Evolutionary conservation across 2,888 invertebrate genomes (phyloP).

Genomic region (Halictus ligatus): DNA sequence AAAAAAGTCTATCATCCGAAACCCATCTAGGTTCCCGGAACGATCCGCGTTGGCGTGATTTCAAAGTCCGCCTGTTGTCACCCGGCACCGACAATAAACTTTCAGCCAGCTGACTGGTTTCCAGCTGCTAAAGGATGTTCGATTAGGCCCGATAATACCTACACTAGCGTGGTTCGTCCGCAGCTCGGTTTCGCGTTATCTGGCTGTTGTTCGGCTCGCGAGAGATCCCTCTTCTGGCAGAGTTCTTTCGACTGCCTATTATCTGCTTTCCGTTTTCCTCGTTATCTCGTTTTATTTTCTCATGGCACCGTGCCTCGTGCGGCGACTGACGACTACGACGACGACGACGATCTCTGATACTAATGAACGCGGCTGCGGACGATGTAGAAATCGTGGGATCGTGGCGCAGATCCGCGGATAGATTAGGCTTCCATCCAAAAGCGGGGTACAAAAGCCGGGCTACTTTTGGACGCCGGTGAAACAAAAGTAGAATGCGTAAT

Average conservation of each 20-base stretch:
- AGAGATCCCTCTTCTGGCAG: not conserved
- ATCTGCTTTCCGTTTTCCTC: conserved; percentile 59
- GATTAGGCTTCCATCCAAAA: conserved; percentile 59
- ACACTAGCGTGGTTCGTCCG: not conserved
- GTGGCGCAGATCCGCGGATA: conserved; percentile 55
- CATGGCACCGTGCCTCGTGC: conserved; percentile 53
- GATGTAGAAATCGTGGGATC: conserved; percentile 64
- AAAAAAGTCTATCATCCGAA: not conserved
- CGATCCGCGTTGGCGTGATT: not conserved
- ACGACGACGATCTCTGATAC: conserved; percentile 50
- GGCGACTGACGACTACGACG: not conserved
- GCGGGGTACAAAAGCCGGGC: conserved; percentile 57
- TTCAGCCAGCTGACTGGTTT: conserved; percentile 2
- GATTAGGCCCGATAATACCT: conserved; percentile 26
- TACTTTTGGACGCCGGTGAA: conserved; percentile 43
- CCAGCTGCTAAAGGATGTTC: conserved; percentile 19
- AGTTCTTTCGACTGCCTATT: conserved; percentile 45
- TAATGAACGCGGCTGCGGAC: conserved; percentile 55
- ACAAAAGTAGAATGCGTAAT: conserved; percentile 45
- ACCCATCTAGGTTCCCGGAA: conserved; percentile 1
- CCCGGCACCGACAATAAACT: conserved; percentile 2
- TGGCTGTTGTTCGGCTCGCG: not conserved
- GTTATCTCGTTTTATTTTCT: conserved; percentile 66
- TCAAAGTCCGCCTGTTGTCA: conserved; percentile 5
- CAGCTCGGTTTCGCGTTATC: conserved; percentile 41